Percentiles rank a stretch among this genome's conserved stretches.
These are phyloP conservation scores for Dolichallabes microphthalmus DNA, from an alignment of 2,113 vertebrate species.

Conservation along the genomic window DNA sequence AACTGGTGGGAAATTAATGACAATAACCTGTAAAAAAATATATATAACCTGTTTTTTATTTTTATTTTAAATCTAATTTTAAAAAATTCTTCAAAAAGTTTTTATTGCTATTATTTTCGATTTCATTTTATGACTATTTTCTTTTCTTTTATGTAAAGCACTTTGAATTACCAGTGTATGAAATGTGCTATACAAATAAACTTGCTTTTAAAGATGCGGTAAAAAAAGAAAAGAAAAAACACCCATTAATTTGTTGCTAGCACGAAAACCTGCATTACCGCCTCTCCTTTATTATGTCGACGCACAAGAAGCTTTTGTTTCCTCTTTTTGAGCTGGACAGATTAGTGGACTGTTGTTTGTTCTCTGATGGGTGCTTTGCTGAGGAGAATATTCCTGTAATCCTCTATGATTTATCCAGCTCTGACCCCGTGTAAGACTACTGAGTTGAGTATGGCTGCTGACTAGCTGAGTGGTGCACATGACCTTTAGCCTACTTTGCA, in stretches of 20 bases:
- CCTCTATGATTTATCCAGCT: constrained; percentile 30
- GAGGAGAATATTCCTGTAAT: constrained; percentile 20
- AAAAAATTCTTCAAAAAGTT: too few relatives aligned
- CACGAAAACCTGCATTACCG: not conserved
- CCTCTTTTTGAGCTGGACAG: constrained; percentile 10
- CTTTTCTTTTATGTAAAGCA: too few relatives aligned
- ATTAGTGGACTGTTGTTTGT: constrained; percentile 18
- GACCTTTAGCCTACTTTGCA: not conserved
- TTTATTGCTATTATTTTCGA: too few relatives aligned
- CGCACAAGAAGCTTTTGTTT: not conserved
- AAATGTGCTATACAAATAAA: too few relatives aligned
- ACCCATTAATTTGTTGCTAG: not conserved
- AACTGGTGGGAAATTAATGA: not conserved
- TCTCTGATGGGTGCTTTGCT: constrained; percentile 26
- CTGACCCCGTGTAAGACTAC: constrained; percentile 18
- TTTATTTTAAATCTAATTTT: too few relatives aligned
- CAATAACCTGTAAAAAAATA: not conserved
- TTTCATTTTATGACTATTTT: too few relatives aligned
- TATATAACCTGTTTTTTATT: not conserved
- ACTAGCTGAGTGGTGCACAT: constrained; percentile 32
- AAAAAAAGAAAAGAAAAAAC: not conserved
- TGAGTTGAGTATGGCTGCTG: constrained; percentile 57
- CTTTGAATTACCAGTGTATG: too few relatives aligned
- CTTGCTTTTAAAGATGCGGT: not conserved
- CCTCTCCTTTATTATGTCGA: not conserved